Evolutionary conservation across 2,797 vertebrate species (phyloP).

Genomic region (Danio aesculapii): DNA sequence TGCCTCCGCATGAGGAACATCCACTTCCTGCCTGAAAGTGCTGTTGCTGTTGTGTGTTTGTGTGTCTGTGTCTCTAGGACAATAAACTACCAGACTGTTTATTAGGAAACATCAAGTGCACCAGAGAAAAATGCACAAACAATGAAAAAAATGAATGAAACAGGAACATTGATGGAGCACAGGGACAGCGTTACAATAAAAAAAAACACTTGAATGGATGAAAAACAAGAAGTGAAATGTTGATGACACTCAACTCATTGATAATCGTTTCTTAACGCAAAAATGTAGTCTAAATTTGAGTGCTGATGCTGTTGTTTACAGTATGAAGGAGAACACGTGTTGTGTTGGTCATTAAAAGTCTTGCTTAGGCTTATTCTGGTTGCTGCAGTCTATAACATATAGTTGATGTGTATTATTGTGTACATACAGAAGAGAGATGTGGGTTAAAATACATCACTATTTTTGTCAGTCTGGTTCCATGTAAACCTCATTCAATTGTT

Average conservation of each 20-base stretch:
- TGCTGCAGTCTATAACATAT: too few species aligned
- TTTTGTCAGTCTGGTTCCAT: too few species aligned
- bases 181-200: background rate
- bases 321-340: too few species aligned
- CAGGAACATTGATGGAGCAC: background rate
- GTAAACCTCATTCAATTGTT: too few species aligned
- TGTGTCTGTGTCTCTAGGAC: slow-evolving; percentile 11
- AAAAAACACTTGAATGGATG: background rate
- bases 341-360: too few species aligned
- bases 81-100: slow-evolving; percentile 22
- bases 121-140: slow-evolving; percentile 2
- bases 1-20: slow-evolving; percentile 44
- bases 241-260: background rate
- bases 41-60: background rate
- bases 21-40: slow-evolving; percentile 46
- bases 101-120: background rate
- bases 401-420: too few species aligned
- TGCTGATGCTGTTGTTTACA: too few species aligned
- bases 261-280: background rate
- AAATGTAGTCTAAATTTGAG: background rate
- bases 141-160: background rate
- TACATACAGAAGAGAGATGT: too few species aligned
- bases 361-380: too few species aligned
- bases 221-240: slow-evolving; percentile 3
- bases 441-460: too few species aligned